A percentile compares a stretch with the other conserved stretches of the same genome.
phyloP scores from a whole-genome alignment of 2,888 invertebrate genomes.

The Lamellibrachia columna region DNA sequence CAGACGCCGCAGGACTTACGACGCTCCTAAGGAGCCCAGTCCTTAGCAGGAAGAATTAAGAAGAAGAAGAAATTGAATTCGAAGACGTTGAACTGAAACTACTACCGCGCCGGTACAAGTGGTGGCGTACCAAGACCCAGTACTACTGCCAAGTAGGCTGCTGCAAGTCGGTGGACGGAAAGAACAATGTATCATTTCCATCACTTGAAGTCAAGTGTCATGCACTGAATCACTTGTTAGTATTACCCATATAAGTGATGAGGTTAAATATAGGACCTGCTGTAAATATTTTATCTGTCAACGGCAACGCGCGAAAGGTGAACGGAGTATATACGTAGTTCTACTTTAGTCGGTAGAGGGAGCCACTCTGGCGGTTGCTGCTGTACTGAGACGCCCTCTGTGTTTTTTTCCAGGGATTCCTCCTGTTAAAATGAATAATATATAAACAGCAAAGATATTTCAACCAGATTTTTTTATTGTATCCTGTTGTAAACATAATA shows the following conservation, averaged over 20 bases:
- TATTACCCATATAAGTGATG: neutral
- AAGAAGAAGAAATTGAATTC: too few relatives aligned
- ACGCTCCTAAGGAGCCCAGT: too few relatives aligned
- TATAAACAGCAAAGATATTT: too few relatives aligned
- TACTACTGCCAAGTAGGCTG: neutral
- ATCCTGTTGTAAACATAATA: too few relatives aligned
- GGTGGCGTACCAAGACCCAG: too few relatives aligned
- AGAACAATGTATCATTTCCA: neutral
- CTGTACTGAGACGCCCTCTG: neutral
- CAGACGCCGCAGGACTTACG: too few relatives aligned
- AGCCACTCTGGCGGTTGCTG: neutral
- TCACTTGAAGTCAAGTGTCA: neutral
- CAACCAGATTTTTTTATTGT: too few relatives aligned
- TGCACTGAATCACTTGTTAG: neutral
- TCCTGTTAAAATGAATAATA: neutral
- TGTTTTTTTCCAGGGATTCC: neutral
- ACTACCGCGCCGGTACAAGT: neutral
- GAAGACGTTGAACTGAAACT: neutral
- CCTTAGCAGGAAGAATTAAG: too few relatives aligned
- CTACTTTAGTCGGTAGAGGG: neutral
- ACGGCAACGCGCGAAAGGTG: neutral
- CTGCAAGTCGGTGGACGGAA: neutral
- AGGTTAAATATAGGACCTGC: neutral
- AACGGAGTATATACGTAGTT: neutral
- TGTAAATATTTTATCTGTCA: neutral